A percentile compares a stretch with the other conserved stretches of the same genome.
Evolutionary conservation across 2,888 invertebrate genomes (phyloP).

Genomic region (Endomychus coccineus): DNA sequence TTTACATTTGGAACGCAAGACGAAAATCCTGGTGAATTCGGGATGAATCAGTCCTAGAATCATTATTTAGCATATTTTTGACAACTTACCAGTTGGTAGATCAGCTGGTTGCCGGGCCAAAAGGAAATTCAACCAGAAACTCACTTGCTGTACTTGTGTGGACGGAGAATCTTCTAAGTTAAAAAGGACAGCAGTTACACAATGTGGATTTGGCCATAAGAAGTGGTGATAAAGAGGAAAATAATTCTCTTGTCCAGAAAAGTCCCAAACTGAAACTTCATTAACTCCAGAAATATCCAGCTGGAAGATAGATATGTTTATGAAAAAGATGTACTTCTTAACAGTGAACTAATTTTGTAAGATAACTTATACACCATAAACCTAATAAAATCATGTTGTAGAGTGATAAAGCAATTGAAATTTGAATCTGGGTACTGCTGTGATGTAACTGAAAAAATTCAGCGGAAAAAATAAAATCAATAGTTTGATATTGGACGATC

Average conservation of each 20-base stretch:
- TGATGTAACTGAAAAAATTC: too few relatives aligned
- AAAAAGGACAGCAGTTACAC: constrained; percentile 53
- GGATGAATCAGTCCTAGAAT: too few relatives aligned
- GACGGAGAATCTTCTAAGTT: constrained; percentile 58
- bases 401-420: too few relatives aligned
- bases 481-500: too few relatives aligned
- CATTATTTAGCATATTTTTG: too few relatives aligned
- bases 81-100: constrained; percentile 43
- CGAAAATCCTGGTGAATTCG: too few relatives aligned
- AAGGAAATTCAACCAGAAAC: constrained; percentile 70
- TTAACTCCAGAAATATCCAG: constrained; percentile 50
- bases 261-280: constrained; percentile 64
- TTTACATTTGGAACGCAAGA: too few relatives aligned
- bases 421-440: too few relatives aligned
- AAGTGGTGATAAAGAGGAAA: constrained; percentile 65
- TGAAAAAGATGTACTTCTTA: not conserved
- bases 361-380: too few relatives aligned
- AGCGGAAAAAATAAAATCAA: too few relatives aligned
- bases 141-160: constrained; percentile 59
- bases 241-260: constrained; percentile 69
- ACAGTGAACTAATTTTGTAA: not conserved
- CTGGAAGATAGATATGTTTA: constrained; percentile 34
- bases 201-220: constrained; percentile 48
- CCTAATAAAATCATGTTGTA: too few relatives aligned
- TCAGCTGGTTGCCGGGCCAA: constrained; percentile 50